Conservation (phyloP, 2,797 vertebrate species). For the Aeoliscus strigatus region DNA sequence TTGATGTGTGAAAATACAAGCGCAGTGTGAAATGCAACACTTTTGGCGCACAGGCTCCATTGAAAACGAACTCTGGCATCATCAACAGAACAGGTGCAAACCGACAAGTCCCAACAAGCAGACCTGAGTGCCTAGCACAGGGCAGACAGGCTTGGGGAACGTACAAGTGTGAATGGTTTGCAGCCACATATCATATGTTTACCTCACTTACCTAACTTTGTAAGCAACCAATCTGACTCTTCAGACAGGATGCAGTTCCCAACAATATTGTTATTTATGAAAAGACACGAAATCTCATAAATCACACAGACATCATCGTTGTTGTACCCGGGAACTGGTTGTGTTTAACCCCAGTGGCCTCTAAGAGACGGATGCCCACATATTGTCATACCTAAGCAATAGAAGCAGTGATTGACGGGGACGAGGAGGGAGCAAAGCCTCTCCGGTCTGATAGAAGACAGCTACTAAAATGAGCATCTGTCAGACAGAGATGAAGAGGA, state of each 20-base stretch:
- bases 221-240: too few relatives aligned
- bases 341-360: conserved; percentile 52
- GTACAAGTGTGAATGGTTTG: too few relatives aligned
- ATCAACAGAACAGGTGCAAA: conserved; percentile 35
- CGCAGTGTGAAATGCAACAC: conserved; percentile 46
- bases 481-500: conserved; percentile 55
- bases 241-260: background rate
- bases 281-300: conserved; percentile 32
- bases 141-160: too few relatives aligned
- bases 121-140: too few relatives aligned
- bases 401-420: conserved; percentile 45
- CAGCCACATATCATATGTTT: too few relatives aligned
- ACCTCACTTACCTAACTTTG: too few relatives aligned
- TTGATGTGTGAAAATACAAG: conserved; percentile 40
- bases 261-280: conserved; percentile 2
- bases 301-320: conserved; percentile 29
- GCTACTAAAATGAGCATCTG: conserved; percentile 67
- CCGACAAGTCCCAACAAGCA: conserved; percentile 10
- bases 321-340: conserved; percentile 30
- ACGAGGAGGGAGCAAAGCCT: conserved; percentile 43
- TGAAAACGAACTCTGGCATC: conserved; percentile 34
- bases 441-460: conserved; percentile 66
- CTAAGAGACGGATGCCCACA: conserved; percentile 31
- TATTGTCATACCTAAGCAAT: conserved; percentile 32
- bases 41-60: conserved; percentile 22